phyloP scores from a whole-genome alignment of 1,140 invertebrate species.

The Melitaea cinxia region DNA sequence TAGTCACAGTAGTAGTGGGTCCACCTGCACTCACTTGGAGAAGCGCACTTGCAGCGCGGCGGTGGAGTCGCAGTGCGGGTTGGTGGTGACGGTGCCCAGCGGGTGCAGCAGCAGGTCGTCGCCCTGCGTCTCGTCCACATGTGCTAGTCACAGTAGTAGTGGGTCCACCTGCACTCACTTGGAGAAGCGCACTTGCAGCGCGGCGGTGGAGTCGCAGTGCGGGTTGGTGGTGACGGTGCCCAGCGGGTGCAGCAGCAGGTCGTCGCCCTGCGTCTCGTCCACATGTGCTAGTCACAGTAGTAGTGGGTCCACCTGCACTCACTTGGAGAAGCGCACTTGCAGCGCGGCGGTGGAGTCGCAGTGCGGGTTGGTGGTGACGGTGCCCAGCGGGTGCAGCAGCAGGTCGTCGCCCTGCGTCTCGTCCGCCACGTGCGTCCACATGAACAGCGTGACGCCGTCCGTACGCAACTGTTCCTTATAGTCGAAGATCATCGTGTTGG shows the following conservation, averaged over 20 bases:
- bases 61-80: slow-evolving; percentile 91
- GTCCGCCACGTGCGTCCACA: slow-evolving; percentile 95
- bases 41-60: slow-evolving; percentile 92
- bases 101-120: slow-evolving; percentile 94
- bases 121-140: slow-evolving; percentile 93
- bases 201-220: slow-evolving; percentile 89
- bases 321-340: slow-evolving; percentile 91
- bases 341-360: slow-evolving; percentile 90
- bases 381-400: slow-evolving; percentile 92
- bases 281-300: too few relatives aligned
- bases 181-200: slow-evolving; percentile 91
- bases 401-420: slow-evolving; percentile 93
- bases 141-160: too few relatives aligned
- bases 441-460: slow-evolving; percentile 93
- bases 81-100: slow-evolving; percentile 92
- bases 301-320: slow-evolving; percentile 57
- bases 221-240: slow-evolving; percentile 95
- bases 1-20: too few relatives aligned
- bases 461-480: slow-evolving; percentile 93
- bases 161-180: slow-evolving; percentile 81
- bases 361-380: slow-evolving; percentile 93
- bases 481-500: slow-evolving; percentile 96
- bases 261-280: slow-evolving; percentile 92
- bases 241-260: slow-evolving; percentile 92
- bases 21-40: slow-evolving; percentile 83